Conservation (phyloP, 2,888 invertebrate genomes). For the Colostygia pectinataria region DNA sequence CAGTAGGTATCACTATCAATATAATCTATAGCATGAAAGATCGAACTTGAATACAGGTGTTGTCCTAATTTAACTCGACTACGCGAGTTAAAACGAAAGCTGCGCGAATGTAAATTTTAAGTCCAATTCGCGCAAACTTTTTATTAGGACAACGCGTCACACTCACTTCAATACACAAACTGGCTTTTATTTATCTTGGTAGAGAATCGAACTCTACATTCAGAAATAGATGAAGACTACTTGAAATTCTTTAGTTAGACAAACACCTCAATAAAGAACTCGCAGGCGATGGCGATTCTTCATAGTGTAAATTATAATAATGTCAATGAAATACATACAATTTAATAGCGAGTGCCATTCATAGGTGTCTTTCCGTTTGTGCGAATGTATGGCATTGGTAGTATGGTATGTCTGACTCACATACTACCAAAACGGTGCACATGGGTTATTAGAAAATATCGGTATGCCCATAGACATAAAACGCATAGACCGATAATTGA, state of each 20-base stretch:
- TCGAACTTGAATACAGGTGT: too few species aligned
- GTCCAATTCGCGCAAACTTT: too few species aligned
- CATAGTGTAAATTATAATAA: constrained; percentile 23
- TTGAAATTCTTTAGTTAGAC: neutral
- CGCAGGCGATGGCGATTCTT: constrained; percentile 1
- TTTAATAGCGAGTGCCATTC: constrained; percentile 42
- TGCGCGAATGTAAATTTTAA: too few species aligned
- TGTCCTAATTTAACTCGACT: too few species aligned
- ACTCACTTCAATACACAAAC: neutral
- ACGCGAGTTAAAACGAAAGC: too few species aligned
- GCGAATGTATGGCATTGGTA: constrained; percentile 42
- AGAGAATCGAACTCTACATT: neutral
- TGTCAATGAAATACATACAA: constrained; percentile 41
- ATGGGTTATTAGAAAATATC: constrained; percentile 36
- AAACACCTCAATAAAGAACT: neutral
- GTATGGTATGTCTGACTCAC: constrained; percentile 29
- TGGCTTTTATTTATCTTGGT: neutral
- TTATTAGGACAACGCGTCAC: too few species aligned
- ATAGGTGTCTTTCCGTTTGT: constrained; percentile 45
- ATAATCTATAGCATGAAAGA: too few species aligned
- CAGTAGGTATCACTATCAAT: too few species aligned
- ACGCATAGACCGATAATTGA: too few species aligned
- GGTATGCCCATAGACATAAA: too few species aligned
- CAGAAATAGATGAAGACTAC: neutral
- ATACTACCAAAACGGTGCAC: constrained; percentile 34